These are phyloP conservation scores for Mycteria americana DNA, from an alignment of 2,797 vertebrate species.

Conservation along the genomic window DNA sequence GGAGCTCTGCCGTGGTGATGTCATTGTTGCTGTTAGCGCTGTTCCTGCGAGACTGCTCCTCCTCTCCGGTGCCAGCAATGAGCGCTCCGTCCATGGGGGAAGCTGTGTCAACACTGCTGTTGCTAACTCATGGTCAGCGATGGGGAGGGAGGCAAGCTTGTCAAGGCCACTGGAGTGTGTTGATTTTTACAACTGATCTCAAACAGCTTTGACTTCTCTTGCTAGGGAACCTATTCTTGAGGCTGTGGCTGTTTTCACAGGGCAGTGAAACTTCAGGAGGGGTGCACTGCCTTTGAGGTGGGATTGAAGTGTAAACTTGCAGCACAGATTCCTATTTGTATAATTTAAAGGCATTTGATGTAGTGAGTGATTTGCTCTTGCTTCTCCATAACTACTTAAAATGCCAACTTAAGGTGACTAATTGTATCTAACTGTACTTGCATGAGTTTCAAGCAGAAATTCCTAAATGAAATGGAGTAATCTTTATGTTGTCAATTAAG, in stretches of 20 bases:
- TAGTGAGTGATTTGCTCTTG: neutral
- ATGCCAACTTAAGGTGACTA: neutral
- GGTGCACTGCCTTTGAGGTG: neutral
- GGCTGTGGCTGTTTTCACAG: neutral
- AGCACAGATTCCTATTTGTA: neutral
- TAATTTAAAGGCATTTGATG: neutral
- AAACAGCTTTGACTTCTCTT: neutral
- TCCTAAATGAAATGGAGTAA: neutral
- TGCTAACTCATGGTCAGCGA: neutral
- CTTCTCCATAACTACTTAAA: neutral
- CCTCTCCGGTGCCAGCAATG: neutral
- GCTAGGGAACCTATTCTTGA: neutral
- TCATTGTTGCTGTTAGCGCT: slow-evolving; percentile 45
- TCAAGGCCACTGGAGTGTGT: neutral
- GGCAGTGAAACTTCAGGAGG: neutral
- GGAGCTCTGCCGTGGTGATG: slow-evolving; percentile 49
- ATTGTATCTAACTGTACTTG: neutral
- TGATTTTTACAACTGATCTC: neutral
- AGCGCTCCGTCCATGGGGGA: neutral
- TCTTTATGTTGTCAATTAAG: neutral
- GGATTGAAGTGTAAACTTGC: neutral
- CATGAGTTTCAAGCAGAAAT: neutral
- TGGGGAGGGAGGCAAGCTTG: neutral
- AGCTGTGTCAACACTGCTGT: neutral
- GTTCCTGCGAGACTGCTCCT: neutral